Evolutionary conservation across 2,797 vertebrate genomes (phyloP).

Genomic region (Gallinago solitaria): DNA sequence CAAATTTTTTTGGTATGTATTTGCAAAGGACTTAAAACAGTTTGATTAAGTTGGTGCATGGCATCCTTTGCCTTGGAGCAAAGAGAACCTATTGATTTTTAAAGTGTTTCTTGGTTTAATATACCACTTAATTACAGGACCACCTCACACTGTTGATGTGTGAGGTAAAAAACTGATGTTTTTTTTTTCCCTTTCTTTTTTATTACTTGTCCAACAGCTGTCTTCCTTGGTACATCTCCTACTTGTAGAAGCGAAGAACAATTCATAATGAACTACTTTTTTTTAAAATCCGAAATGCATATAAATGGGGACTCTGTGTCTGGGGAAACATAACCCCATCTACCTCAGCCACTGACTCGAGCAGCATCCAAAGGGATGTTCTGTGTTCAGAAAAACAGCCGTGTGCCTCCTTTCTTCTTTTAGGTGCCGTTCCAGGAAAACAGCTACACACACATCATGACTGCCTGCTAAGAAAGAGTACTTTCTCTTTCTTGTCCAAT

Average conservation of each 20-base stretch:
- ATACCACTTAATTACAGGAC: not conserved
- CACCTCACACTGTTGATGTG: too few relatives aligned
- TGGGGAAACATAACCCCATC: conserved; percentile 55
- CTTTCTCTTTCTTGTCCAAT: not conserved
- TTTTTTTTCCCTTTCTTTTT: not conserved
- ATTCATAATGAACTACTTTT: not conserved
- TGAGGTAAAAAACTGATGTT: not conserved
- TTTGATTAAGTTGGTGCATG: not conserved
- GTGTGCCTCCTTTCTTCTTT: not conserved
- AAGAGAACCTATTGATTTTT: not conserved
- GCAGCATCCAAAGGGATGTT: not conserved
- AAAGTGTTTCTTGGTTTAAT: not conserved
- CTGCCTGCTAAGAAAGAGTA: not conserved
- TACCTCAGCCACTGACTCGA: conserved; percentile 41
- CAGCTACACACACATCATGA: not conserved
- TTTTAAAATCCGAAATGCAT: not conserved
- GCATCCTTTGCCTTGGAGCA: not conserved
- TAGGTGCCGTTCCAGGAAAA: not conserved
- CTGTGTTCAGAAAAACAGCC: not conserved
- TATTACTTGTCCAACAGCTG: not conserved
- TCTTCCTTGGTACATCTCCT: not conserved
- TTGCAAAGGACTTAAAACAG: not conserved
- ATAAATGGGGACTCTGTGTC: conserved; percentile 57
- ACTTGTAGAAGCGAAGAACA: not conserved
- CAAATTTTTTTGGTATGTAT: not conserved